Evolutionary conservation across 2,888 invertebrate species (phyloP).

Genomic region (Luperina nickerlii): DNA sequence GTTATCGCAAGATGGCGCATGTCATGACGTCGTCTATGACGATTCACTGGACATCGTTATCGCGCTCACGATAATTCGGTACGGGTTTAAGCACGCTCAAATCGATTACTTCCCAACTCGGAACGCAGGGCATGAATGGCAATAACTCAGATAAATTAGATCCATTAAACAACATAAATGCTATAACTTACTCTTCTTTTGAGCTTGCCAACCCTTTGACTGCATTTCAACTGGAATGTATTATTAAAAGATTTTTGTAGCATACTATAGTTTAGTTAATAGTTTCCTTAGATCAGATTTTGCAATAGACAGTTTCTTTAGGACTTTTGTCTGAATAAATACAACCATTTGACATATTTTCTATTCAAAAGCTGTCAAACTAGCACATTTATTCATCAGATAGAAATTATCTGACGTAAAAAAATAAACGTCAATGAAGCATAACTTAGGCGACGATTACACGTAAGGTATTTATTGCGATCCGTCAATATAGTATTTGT

Average conservation of each 20-base stretch:
- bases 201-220: background rate
- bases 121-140: background rate
- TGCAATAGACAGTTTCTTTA: background rate
- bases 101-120: no score
- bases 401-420: background rate
- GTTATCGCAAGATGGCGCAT: no score
- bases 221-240: background rate
- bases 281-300: background rate
- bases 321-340: background rate
- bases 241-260: background rate
- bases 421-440: background rate
- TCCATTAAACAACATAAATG: background rate
- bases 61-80: no score
- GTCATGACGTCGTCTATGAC: no score
- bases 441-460: no score
- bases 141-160: conserved; percentile 6
- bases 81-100: no score
- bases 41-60: no score
- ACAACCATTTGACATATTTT: background rate
- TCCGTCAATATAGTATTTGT: no score
- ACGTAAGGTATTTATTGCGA: no score
- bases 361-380: background rate
- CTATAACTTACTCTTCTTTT: background rate
- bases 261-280: background rate
- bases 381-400: background rate